Conservation (phyloP, 2,113 vertebrate species). For the Pedionomus torquatus region DNA sequence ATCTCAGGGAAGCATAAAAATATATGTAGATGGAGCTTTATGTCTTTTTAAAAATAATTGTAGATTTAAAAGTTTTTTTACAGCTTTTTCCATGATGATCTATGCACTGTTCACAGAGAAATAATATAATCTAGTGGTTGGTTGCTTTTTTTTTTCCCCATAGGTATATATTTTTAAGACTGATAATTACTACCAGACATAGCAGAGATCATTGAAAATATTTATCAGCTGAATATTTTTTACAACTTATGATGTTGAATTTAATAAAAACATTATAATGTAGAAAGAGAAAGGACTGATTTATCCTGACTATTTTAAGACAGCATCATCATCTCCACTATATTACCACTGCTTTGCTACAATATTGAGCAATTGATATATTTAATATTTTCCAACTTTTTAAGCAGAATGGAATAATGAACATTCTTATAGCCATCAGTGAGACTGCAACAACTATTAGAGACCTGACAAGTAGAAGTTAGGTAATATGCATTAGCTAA, state of each 20-base stretch:
- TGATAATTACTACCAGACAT: neutral
- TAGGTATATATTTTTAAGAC: neutral
- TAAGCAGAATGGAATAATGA: neutral
- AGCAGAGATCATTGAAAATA: neutral
- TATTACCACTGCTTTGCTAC: neutral
- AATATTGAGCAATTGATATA: neutral
- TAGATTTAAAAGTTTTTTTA: neutral
- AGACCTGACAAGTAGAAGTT: neutral
- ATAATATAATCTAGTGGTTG: neutral
- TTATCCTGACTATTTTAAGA: neutral
- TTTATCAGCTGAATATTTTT: neutral
- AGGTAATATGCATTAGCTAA: neutral
- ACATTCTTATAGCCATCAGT: neutral
- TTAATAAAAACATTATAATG: neutral
- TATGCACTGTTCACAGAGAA: neutral
- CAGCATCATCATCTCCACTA: neutral
- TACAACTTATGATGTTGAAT: neutral
- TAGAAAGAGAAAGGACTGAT: neutral
- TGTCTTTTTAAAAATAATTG: neutral
- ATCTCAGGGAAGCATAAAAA: neutral
- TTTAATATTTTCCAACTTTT: neutral
- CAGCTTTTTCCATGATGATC: neutral
- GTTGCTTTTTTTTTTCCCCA: neutral
- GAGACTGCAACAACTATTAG: neutral
- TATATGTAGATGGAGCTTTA: accelerated